Evolutionary conservation across 2,113 vertebrate species (phyloP), one percentile per base, ranked within the genome.

Genomic region (Porphyrio hochstetteri): DNA sequence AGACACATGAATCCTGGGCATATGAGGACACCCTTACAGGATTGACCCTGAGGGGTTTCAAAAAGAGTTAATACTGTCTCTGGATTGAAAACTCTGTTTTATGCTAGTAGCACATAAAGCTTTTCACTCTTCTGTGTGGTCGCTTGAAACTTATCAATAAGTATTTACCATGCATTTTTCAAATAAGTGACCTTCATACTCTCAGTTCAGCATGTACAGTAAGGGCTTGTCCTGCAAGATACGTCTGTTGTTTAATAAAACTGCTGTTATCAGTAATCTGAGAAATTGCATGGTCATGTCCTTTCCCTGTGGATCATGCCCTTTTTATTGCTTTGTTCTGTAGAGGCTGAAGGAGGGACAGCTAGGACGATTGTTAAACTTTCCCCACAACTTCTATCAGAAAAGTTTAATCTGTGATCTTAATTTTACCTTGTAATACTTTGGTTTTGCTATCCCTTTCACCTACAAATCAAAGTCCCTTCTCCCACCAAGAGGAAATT

Each of bases 31-130:
- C 85, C 78, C 59, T 70, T 72, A 46, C 24, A 91, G 36, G 80
- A 88, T 17, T 96, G 86, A 86, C 86, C 88, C 72, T 33, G 31
- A 65, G 72, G 72, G 36, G 40, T 88, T 90, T 94, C 57, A 59
- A 81, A 46, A 93, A 86, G 14, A 81, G 57, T 95, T 92, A 88
- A 91, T 86, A 61, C 36, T 84, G 86, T 75, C 82, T 82, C 61
- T 33, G 65, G 53, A 82, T 46, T 87, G 81, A 86, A 89, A 92
- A 82, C 35, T 88, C 95, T 96, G 88, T 27, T 95, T 94, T 79
- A 82, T 95, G 69, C 86, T 71, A 68, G 64, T 71, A 92, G 77
- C 88, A 83, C 94, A 78, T 88, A 81, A 78, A 82, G 76, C 72
- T 88, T 85, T 91, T 95, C 75, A 77, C 75, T 86, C 46, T 59